Evolutionary conservation across 1,140 invertebrate species (phyloP).

Genomic region (Drosophila quadrilineata): DNA sequence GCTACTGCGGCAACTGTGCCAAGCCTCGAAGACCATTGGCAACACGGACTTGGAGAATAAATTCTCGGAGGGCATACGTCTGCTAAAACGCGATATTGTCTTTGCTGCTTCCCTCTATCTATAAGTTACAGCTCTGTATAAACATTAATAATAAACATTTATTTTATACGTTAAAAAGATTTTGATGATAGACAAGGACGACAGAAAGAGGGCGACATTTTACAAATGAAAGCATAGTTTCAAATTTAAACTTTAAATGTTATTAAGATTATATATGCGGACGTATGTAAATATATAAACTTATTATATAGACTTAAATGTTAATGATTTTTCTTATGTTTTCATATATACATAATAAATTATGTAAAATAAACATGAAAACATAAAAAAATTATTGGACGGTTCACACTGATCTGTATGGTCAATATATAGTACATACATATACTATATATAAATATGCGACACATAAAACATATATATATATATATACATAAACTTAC

Average conservation of each 20-base stretch:
- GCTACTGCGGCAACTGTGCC: conserved; percentile 95
- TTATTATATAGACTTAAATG: conserved; percentile 6
- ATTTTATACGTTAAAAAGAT: not conserved
- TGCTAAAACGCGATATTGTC: conserved; percentile 98
- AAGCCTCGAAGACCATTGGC: conserved; percentile 98
- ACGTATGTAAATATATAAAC: conserved; percentile 18
- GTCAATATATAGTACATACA: conserved; percentile 60
- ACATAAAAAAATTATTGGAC: conserved; percentile 77
- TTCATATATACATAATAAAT: conserved; percentile 45
- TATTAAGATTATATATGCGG: conserved; percentile 1
- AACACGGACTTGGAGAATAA: conserved; percentile 98
- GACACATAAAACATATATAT: conserved; percentile 20
- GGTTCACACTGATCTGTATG: conserved; percentile 75
- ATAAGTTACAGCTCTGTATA: conserved; percentile 82
- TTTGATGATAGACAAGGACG: not conserved
- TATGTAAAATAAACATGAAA: conserved; percentile 46
- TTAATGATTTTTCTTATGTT: conserved; percentile 42
- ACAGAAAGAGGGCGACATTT: conserved; percentile 10
- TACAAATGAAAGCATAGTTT: conserved; percentile 15
- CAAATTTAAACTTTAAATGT: too few relatives aligned
- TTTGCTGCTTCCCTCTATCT: conserved; percentile 99
- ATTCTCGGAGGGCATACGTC: conserved; percentile 95
- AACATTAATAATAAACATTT: too few relatives aligned
- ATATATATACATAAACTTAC: conserved; percentile 39
- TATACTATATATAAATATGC: conserved; percentile 15